A percentile compares a stretch with the other conserved stretches of the same genome.
Evolutionary conservation across 2,888 invertebrate species (phyloP).

Genomic region (Ornithoptera priamus): DNA sequence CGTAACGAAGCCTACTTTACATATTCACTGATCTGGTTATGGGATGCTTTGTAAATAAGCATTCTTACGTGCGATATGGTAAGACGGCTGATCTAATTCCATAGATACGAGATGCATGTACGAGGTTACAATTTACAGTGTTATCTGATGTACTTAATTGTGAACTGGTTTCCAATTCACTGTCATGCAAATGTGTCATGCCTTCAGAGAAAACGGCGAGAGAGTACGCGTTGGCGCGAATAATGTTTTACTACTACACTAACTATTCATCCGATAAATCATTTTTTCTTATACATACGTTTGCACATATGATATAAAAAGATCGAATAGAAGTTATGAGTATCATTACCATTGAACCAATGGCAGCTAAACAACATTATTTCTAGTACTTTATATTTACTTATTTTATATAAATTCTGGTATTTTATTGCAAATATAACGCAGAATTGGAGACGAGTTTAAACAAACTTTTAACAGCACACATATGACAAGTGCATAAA

Average conservation of each 20-base stretch:
- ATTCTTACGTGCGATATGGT: slow-evolving; percentile 16
- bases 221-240: slow-evolving; percentile 58
- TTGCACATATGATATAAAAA: too few relatives aligned
- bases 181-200: slow-evolving; percentile 72
- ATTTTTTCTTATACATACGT: slow-evolving; percentile 25
- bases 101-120: slow-evolving; percentile 36
- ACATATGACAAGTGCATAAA: too few relatives aligned
- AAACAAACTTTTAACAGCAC: too few relatives aligned
- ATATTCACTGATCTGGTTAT: slow-evolving; percentile 50
- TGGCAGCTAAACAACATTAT: too few relatives aligned
- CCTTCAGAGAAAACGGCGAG: slow-evolving; percentile 70
- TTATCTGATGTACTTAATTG: slow-evolving; percentile 66
- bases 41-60: slow-evolving; percentile 17
- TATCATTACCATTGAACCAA: too few relatives aligned
- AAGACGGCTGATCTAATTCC: slow-evolving; percentile 35
- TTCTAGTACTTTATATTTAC: too few relatives aligned
- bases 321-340: too few relatives aligned
- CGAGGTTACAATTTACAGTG: slow-evolving; percentile 46
- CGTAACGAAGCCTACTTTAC: slow-evolving; percentile 43
- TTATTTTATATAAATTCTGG: too few relatives aligned
- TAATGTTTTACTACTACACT: slow-evolving; percentile 39
- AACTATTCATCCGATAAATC: slow-evolving; percentile 16
- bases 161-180: slow-evolving; percentile 53
- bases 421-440: too few relatives aligned
- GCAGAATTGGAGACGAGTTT: too few relatives aligned